phyloP scores from a whole-genome alignment of 2,797 vertebrate genomes.

The Rhadinocentrus ornatus region DNA sequence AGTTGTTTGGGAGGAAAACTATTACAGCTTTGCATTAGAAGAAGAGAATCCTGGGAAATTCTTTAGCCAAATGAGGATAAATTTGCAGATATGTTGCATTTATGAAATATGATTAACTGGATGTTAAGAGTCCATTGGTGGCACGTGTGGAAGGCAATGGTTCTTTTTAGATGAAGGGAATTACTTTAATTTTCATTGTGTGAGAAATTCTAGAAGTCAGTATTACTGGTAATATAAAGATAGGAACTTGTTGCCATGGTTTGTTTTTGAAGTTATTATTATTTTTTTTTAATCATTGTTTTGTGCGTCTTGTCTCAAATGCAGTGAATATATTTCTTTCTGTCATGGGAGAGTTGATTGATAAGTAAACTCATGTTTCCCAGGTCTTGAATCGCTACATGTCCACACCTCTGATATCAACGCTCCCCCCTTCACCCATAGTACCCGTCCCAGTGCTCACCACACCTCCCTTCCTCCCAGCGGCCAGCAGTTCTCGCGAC shows the following conservation, averaged over 20 bases:
- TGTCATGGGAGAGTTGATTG: neutral
- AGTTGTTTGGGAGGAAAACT: neutral
- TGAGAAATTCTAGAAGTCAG: neutral
- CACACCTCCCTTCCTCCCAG: slow-evolving; percentile 87
- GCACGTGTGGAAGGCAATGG: neutral
- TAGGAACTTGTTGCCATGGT: slow-evolving; percentile 6
- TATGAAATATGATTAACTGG: neutral
- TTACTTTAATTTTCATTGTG: neutral
- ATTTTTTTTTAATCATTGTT: neutral
- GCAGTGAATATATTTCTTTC: too few species aligned
- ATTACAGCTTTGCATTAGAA: neutral
- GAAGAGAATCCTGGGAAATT: neutral
- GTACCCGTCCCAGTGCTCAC: slow-evolving; percentile 85
- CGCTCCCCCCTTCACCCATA: slow-evolving; percentile 89
- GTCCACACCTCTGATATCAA: slow-evolving; percentile 92
- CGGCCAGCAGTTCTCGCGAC: slow-evolving; percentile 86
- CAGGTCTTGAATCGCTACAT: slow-evolving; percentile 95
- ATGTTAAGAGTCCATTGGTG: neutral
- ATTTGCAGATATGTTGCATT: neutral
- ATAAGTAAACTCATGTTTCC: neutral
- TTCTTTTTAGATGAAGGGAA: neutral
- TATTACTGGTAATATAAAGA: neutral
- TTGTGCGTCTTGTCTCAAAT: neutral
- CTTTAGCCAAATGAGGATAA: neutral
- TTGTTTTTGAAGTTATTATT: neutral